phyloP scores from a whole-genome alignment of 2,797 vertebrate species.

The Pangasius krempfi region DNA sequence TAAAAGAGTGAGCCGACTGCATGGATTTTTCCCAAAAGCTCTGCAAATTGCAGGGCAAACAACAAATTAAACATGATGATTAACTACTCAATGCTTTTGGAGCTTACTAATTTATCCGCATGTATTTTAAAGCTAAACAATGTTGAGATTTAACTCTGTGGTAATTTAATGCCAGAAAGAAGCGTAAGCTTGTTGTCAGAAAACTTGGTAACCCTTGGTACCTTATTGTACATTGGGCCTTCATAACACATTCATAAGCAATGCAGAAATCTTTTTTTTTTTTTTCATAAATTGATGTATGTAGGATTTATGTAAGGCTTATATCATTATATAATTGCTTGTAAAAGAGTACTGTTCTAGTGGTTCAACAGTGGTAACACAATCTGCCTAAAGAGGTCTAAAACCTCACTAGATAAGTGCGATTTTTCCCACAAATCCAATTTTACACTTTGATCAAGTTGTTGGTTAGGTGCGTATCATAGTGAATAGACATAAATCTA shows the following conservation, averaged over 20 bases:
- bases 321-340: neutral
- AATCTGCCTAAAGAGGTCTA: neutral
- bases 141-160: neutral
- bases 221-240: neutral
- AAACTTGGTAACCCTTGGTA: neutral
- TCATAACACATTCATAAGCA: neutral
- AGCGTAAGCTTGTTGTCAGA: neutral
- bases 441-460: neutral
- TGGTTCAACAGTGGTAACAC: neutral
- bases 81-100: neutral
- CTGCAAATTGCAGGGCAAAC: neutral
- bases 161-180: neutral
- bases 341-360: too few species aligned
- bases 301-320: neutral
- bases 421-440: neutral
- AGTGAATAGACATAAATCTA: neutral
- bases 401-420: neutral
- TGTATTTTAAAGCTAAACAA: neutral
- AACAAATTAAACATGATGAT: neutral
- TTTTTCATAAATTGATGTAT: too few species aligned
- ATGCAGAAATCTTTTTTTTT: neutral
- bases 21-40: too few species aligned
- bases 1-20: neutral
- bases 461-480: neutral
- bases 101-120: neutral